Conservation (phyloP, 2,888 invertebrate species). For the Neelides folsomi region DNA sequence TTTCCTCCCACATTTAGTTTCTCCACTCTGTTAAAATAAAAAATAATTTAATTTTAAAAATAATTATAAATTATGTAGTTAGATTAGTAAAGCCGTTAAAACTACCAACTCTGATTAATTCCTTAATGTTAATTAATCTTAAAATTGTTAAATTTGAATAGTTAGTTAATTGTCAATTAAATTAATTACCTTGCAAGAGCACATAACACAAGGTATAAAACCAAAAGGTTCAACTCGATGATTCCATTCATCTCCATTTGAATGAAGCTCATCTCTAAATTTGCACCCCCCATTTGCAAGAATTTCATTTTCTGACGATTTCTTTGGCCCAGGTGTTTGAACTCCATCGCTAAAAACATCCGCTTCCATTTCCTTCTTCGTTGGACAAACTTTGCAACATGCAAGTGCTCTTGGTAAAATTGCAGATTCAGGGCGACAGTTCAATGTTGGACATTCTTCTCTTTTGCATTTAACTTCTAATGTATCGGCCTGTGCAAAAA, state of each 20-base stretch:
- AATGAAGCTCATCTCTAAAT: constrained; percentile 50
- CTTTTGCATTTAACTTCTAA: constrained; percentile 64
- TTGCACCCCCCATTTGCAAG: constrained; percentile 64
- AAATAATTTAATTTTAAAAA: constrained; percentile 7
- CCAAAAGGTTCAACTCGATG: constrained; percentile 79
- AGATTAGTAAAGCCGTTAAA: too few species aligned
- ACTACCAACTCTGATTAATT: too few species aligned
- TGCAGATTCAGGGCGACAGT: constrained; percentile 59
- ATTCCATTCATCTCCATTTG: constrained; percentile 71
- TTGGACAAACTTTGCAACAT: constrained; percentile 66
- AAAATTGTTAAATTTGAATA: too few species aligned
- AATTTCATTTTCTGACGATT: constrained; percentile 51
- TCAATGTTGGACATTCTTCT: constrained; percentile 56
- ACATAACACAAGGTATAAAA: constrained; percentile 75
- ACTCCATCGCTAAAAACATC: constrained; percentile 27
- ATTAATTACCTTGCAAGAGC: constrained; percentile 71
- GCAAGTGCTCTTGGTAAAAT: constrained; percentile 60
- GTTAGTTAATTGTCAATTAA: too few species aligned
- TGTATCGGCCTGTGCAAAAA: constrained; percentile 44
- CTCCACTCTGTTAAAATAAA: constrained; percentile 53
- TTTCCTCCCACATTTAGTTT: constrained; percentile 63
- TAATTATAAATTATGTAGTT: background rate
- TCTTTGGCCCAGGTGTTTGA: constrained; percentile 10
- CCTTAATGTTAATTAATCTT: too few species aligned
- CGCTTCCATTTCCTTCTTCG: constrained; percentile 20